Conservation (phyloP, 2,797 vertebrate genomes). For the Clarias platycephalus region DNA sequence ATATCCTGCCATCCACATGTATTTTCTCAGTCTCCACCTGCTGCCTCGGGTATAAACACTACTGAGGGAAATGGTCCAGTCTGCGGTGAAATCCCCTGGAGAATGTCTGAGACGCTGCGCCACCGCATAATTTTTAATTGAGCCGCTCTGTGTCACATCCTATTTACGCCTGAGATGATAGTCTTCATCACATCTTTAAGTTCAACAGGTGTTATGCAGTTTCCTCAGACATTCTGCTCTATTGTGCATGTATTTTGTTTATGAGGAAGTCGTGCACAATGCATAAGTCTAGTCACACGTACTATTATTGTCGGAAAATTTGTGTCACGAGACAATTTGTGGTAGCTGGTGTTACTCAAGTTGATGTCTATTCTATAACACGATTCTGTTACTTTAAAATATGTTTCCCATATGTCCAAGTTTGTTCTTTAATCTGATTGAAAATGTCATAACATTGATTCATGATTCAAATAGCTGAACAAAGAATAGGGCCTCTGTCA, state of each 20-base stretch:
- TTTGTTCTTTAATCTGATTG: conserved; percentile 11
- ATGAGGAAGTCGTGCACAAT: conserved; percentile 62
- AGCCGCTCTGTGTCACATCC: conserved; percentile 68
- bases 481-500: conserved; percentile 14
- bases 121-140: conserved; percentile 56
- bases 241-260: conserved; percentile 60
- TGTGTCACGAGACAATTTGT: conserved; percentile 34
- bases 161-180: conserved; percentile 65
- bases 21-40: conserved; percentile 54
- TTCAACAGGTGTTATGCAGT: conserved; percentile 78
- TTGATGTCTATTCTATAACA: background rate
- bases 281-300: conserved; percentile 57
- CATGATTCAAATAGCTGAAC: conserved; percentile 11
- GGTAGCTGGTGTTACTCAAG: conserved; percentile 31
- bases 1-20: conserved; percentile 67
- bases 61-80: conserved; percentile 63
- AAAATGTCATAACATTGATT: background rate
- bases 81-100: conserved; percentile 61
- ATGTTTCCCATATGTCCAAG: background rate
- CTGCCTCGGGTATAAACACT: conserved; percentile 55
- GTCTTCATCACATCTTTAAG: conserved; percentile 60
- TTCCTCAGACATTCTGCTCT: conserved; percentile 63
- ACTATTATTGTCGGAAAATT: conserved; percentile 62
- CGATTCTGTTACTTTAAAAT: background rate
- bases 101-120: conserved; percentile 65